A percentile compares a stretch with the other conserved stretches of the same genome.
Evolutionary conservation across 2,888 invertebrate genomes (phyloP).

Genomic region (Eupithecia tripunctaria): DNA sequence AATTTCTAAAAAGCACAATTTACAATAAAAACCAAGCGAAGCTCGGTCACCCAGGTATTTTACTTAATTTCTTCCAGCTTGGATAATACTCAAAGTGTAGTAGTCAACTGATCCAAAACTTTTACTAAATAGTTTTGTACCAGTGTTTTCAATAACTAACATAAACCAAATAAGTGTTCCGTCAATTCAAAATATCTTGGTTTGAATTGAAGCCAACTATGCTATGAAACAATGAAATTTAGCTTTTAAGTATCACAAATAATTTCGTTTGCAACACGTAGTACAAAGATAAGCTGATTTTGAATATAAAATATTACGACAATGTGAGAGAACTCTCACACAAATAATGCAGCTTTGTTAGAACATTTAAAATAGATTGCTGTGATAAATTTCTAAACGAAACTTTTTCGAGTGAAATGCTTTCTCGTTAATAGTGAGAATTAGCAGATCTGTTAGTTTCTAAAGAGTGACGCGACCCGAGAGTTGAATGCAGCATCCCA

Average conservation of each 20-base stretch:
- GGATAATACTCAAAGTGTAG: too few species aligned
- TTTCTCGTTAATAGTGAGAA: constrained; percentile 36
- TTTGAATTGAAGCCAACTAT: not conserved
- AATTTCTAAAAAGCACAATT: too few species aligned
- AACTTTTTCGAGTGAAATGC: constrained; percentile 54
- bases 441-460: constrained; percentile 7
- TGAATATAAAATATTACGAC: constrained; percentile 38
- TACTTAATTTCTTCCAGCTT: too few species aligned
- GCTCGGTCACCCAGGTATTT: too few species aligned
- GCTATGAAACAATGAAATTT: not conserved
- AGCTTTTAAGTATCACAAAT: constrained; percentile 8
- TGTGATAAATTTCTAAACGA: constrained; percentile 50
- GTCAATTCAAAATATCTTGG: too few species aligned
- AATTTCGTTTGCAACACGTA: constrained; percentile 32
- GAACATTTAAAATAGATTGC: constrained; percentile 52
- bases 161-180: too few species aligned
- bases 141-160: too few species aligned
- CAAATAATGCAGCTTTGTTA: constrained; percentile 60
- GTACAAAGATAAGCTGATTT: constrained; percentile 36
- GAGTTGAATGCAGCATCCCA: too few species aligned
- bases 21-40: too few species aligned
- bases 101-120: too few species aligned
- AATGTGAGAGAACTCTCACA: constrained; percentile 55
- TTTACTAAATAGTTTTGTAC: too few species aligned
- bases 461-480: not conserved